These are phyloP conservation scores for Tragelaphus eurycerus DNA, from an alignment of 2,797 vertebrate genomes.

Conservation along the genomic window DNA sequence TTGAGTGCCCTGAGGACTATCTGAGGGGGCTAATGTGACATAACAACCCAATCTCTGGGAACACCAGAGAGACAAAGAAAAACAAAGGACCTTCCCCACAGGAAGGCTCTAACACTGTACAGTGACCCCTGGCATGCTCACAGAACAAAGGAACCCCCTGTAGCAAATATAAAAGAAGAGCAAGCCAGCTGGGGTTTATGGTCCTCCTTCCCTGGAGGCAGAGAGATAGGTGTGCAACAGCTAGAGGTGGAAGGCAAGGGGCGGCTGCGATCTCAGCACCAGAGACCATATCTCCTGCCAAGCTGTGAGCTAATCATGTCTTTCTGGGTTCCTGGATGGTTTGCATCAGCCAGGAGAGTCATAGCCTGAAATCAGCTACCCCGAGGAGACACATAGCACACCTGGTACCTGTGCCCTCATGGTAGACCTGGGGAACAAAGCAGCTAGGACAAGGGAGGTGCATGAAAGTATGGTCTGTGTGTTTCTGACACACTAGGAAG, in stretches of 20 bases:
- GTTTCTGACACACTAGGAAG: background rate
- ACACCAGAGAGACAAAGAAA: background rate
- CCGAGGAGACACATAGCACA: background rate
- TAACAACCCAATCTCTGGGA: background rate
- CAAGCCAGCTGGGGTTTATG: background rate
- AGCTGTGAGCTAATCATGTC: background rate
- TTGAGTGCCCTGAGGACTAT: background rate
- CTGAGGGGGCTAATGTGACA: background rate
- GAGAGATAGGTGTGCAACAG: background rate
- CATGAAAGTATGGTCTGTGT: background rate
- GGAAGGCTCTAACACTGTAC: background rate
- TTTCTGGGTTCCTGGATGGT: background rate
- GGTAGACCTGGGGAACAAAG: background rate
- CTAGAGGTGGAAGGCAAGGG: background rate
- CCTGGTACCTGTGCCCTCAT: background rate
- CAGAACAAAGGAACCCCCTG: background rate
- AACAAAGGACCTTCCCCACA: background rate
- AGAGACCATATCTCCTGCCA: background rate
- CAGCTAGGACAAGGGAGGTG: background rate
- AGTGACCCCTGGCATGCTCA: background rate
- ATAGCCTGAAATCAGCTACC: background rate
- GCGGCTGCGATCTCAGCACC: background rate
- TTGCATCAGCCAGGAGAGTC: background rate
- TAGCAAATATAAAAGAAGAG: background rate
- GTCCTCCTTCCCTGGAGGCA: background rate